These are phyloP conservation scores for Willowsia nigromaculata DNA, from an alignment of 2,888 invertebrate species.

Conservation along the genomic window DNA sequence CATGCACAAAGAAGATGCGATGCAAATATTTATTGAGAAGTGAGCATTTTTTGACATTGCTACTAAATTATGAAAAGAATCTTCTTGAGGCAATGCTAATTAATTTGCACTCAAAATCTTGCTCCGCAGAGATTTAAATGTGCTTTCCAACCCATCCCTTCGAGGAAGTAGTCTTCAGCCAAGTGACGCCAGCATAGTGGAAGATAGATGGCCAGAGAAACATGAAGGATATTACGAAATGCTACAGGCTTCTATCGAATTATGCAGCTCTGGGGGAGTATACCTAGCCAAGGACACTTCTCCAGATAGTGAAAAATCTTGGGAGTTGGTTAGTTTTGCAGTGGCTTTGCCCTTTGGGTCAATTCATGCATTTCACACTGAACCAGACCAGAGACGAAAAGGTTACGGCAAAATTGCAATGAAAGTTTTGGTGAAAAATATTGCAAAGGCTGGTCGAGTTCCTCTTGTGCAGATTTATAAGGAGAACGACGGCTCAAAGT, in stretches of 20 bases:
- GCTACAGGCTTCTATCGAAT: slow-evolving; percentile 65
- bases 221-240: slow-evolving; percentile 64
- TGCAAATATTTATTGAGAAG: slow-evolving; percentile 32
- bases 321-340: slow-evolving; percentile 68
- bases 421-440: slow-evolving; percentile 53
- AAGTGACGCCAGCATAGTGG: slow-evolving; percentile 56
- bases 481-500: slow-evolving; percentile 65
- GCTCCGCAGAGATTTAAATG: slow-evolving; percentile 20
- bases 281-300: slow-evolving; percentile 33
- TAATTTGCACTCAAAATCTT: too few relatives aligned
- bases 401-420: slow-evolving; percentile 67
- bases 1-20: slow-evolving; percentile 39
- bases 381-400: slow-evolving; percentile 54
- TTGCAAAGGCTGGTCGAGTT: slow-evolving; percentile 51
- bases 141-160: not conserved
- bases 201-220: slow-evolving; percentile 70
- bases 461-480: slow-evolving; percentile 72
- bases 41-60: too few relatives aligned
- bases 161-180: slow-evolving; percentile 25
- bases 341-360: slow-evolving; percentile 71
- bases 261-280: slow-evolving; percentile 70
- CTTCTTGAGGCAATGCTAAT: not conserved
- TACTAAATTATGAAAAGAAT: not conserved
- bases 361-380: slow-evolving; percentile 72
- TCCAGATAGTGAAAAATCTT: not conserved